Base-by-base conservation (phyloP, 2,888 invertebrate species). In the Ypsolopha sequella region DNA sequence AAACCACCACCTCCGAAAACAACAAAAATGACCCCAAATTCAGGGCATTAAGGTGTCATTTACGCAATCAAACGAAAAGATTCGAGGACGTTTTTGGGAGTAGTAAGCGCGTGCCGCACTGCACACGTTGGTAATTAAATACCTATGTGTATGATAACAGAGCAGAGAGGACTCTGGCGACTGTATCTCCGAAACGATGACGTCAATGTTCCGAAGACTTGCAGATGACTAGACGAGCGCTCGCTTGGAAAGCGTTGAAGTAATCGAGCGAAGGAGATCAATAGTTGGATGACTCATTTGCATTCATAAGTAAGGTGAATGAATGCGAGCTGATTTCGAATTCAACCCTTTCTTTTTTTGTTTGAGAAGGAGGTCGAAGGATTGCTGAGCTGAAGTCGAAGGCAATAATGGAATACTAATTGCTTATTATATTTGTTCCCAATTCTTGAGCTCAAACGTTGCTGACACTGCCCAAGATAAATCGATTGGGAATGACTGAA, bases 101-200 rank as follows among this genome's bases (percentile, higher is more conserved):
- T 14, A 66, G 73, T 55, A 73, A 82, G 65, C 79, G 88, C 70
- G 85, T 89, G 74, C 82, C 85, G 85, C 85, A 86, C 85, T 86
- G 85, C 86, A 85, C 81, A 86, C 82, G 82, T 73, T 73, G 71
- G 76, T 84, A 81, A 84, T 84, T 82, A 82, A 82, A 84, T 84
- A 82, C 80, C 50, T 50, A 41, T 50, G 80, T 82, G 80, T 82
- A 82, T 82, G 79, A 85, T 81, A 84, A 82, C 82, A 80, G 75
- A 71, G 63, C 43, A 49, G 50, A 49, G 69, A 65, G 63, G 69
- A 66, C 68, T 24, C 67, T 68, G 61, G 78, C 66, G 73, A 79
- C 79, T 82, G 82, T 77, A 66, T 39, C 64, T 65, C 63, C 68
- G 66, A 56, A 59, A 68, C 69, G 76, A 75, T 80, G 85, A 86